Evolutionary conservation across 2,113 vertebrate genomes (phyloP).

Genomic region (Naja naja): DNA sequence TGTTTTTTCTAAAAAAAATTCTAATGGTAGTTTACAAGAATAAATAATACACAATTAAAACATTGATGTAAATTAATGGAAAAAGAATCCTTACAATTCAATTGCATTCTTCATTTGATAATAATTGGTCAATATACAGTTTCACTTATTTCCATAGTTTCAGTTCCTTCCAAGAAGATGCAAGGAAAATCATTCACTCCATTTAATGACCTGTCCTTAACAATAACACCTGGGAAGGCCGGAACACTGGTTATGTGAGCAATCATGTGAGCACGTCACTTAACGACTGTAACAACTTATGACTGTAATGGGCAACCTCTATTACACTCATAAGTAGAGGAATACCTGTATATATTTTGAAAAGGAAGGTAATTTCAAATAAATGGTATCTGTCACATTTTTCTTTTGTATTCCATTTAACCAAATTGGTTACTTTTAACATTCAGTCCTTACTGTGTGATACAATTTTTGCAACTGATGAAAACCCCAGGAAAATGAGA

Average conservation of each 20-base stretch:
- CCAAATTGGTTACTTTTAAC: neutral
- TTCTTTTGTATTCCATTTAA: neutral
- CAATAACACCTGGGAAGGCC: neutral
- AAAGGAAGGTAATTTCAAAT: neutral
- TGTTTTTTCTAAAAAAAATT: neutral
- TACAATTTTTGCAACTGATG: neutral
- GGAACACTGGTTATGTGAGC: neutral
- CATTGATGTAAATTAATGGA: neutral
- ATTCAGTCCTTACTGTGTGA: neutral
- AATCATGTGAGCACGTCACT: too few species aligned
- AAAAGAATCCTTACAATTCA: slow-evolving; percentile 1
- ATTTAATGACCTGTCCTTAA: neutral
- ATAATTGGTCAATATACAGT: slow-evolving; percentile 2
- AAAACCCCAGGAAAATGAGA: neutral
- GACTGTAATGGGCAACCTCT: neutral
- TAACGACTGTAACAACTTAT: too few species aligned
- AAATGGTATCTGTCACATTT: neutral
- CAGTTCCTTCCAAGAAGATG: slow-evolving; percentile 28
- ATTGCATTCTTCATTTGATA: slow-evolving; percentile 29
- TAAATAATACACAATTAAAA: neutral
- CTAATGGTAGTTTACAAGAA: slow-evolving; percentile 14
- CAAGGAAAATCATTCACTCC: slow-evolving; percentile 3
- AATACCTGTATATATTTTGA: neutral
- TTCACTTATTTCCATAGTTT: slow-evolving; percentile 15
- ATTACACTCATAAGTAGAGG: neutral